Evolutionary conservation across 2,888 invertebrate genomes (phyloP).

Genomic region (Bellardia pandia): DNA sequence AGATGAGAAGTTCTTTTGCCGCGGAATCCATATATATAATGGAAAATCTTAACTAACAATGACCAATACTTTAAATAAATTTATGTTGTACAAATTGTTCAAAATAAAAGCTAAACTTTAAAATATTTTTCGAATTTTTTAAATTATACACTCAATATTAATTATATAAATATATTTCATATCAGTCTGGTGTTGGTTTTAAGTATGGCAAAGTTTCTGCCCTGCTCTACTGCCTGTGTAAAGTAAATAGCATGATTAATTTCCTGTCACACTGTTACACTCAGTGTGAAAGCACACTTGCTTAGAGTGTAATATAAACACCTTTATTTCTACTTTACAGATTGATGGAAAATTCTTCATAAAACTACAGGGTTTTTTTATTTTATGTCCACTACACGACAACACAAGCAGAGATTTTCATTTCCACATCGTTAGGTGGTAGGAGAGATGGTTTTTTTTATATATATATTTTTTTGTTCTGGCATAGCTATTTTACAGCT

Average conservation of each 20-base stretch:
- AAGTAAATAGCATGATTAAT: neutral
- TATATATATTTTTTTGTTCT: neutral
- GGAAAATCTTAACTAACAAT: too few relatives aligned
- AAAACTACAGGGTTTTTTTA: slow-evolving; percentile 43
- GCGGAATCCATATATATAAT: too few relatives aligned
- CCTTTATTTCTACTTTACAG: slow-evolving; percentile 17
- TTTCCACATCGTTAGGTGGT: slow-evolving; percentile 34
- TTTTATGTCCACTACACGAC: slow-evolving; percentile 27
- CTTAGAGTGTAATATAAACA: slow-evolving; percentile 19
- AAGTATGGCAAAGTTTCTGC: too few relatives aligned
- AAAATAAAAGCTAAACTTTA: too few relatives aligned
- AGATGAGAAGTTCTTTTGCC: too few relatives aligned
- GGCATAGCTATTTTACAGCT: neutral
- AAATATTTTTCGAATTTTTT: too few relatives aligned
- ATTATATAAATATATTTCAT: too few relatives aligned
- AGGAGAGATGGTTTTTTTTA: neutral
- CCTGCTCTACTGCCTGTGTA: too few relatives aligned
- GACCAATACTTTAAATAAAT: too few relatives aligned
- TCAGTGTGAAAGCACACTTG: neutral
- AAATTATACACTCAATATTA: too few relatives aligned
- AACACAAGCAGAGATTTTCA: slow-evolving; percentile 22
- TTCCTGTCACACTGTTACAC: neutral
- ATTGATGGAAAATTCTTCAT: slow-evolving; percentile 49
- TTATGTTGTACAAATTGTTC: too few relatives aligned
- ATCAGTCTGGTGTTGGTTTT: too few relatives aligned